Evolutionary conservation across 2,888 invertebrate genomes (phyloP).

Genomic region (Nymphalis c-album): DNA sequence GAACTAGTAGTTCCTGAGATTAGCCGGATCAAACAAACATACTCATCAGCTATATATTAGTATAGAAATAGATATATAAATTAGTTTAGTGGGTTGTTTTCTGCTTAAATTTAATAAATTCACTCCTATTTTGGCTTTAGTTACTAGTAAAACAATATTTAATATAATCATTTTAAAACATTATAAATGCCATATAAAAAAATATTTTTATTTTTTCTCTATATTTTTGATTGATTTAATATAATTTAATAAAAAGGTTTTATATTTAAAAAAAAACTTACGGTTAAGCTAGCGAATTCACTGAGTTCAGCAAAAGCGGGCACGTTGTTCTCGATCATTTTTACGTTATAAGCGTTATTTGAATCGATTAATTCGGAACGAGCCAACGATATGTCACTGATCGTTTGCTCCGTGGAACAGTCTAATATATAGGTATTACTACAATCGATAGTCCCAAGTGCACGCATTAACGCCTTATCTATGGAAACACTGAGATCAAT

Average conservation of each 20-base stretch:
- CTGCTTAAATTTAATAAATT: too few species aligned
- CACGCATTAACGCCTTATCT: constrained; percentile 25
- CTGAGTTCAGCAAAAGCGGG: constrained; percentile 72
- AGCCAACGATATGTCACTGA: constrained; percentile 30
- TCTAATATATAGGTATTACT: constrained; percentile 32
- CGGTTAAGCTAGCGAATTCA: constrained; percentile 69
- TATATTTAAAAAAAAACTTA: constrained; percentile 49
- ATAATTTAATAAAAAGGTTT: neutral
- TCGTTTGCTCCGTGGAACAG: neutral
- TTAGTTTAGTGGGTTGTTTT: too few species aligned
- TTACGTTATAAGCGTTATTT: constrained; percentile 21
- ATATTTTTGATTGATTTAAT: too few species aligned
- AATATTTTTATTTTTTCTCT: too few species aligned
- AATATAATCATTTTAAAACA: neutral
- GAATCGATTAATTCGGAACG: constrained; percentile 8
- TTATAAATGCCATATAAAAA: neutral
- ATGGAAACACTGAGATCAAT: constrained; percentile 23
- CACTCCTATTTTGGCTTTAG: too few species aligned
- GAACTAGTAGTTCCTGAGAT: too few species aligned
- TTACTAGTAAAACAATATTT: too few species aligned
- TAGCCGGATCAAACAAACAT: too few species aligned
- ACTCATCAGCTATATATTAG: too few species aligned
- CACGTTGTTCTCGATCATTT: constrained; percentile 57
- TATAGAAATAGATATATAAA: too few species aligned
- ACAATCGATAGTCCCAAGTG: constrained; percentile 14